Base-by-base conservation (phyloP, 2,113 vertebrate genomes). In the Poeciliopsis occidentalis region DNA sequence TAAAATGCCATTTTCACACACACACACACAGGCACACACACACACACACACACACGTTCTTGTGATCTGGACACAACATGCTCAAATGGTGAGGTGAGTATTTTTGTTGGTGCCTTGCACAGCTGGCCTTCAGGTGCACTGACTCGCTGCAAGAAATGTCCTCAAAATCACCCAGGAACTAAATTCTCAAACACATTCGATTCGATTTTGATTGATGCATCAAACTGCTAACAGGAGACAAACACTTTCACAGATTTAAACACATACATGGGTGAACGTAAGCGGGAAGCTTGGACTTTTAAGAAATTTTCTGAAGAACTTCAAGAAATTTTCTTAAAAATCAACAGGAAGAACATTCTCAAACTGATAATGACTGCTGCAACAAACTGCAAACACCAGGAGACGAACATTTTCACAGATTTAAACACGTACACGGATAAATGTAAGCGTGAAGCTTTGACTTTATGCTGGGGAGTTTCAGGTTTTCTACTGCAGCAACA, bases 21-120 rank as follows among this genome's bases (percentile, higher is more conserved):
- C 84, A 86, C 84, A 86, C 67, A 74, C 84, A 86, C 67, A 74
- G 27, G 27, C 27, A 27, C 81, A 78, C 69, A 70, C 73, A 87
- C 84, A 86, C 84, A 86, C 84, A 74, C 84, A 86, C 67, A 74
- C 73, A 87, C 84, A 85, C 70, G 77, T 32, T 64, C 73, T 76
- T 69, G 92, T 94, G 94, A 94, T 88, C 93, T 94, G 94, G 94
- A 95, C 93, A 95, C 94, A 94, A 92, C 94, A 95, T 95, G 94
- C 94, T 95, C 92, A 94, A 93, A 93, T 88, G 81, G 93, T 94
- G 93, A 90, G 34, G 87, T 88, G 80, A 61, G 62, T 67, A 81
- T 77, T 41, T 69, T 73, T 31, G 70, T 75, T 82, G 69, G n/a
- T 60, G 6, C 27, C 15, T 83, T 88, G 93, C 90, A 68, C 81